Percentiles rank a stretch among this genome's conserved stretches.
Evolutionary conservation across 2,797 vertebrate genomes (phyloP).

Genomic region (Hyperoplus lanceolatus): DNA sequence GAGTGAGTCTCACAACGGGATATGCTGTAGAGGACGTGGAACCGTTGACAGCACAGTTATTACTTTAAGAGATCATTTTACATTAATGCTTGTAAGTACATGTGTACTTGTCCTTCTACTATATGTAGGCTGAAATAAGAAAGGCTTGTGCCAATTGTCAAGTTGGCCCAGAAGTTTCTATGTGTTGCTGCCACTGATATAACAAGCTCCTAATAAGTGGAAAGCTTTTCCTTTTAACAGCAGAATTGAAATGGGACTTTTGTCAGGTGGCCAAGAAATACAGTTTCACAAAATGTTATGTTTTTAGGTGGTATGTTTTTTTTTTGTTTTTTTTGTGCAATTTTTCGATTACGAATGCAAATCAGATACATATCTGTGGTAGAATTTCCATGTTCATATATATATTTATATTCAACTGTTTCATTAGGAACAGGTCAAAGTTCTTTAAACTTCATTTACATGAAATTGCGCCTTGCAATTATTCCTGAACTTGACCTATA

Average conservation of each 20-base stretch:
- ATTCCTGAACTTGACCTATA: conserved; percentile 44
- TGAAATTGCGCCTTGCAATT: conserved; percentile 41
- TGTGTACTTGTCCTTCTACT: background rate
- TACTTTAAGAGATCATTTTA: background rate
- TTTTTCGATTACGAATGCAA: background rate
- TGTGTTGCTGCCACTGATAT: background rate
- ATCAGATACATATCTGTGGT: background rate
- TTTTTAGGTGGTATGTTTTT: background rate
- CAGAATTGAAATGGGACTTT: background rate
- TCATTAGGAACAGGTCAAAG: conserved; percentile 22
- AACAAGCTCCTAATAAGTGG: background rate
- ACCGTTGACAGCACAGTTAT: background rate
- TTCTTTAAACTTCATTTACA: conserved; percentile 27
- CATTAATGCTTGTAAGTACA: background rate
- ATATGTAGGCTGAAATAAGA: background rate
- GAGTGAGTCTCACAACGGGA: background rate
- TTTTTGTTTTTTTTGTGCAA: background rate
- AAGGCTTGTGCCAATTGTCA: background rate
- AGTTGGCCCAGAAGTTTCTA: background rate
- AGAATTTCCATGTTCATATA: background rate
- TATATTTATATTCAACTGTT: background rate
- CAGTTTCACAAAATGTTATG: background rate
- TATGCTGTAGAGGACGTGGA: background rate
- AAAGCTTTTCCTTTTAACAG: background rate
- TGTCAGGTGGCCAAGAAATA: background rate